phyloP scores from a whole-genome alignment of 1,140 invertebrate species.

The Saccostrea glomerata region DNA sequence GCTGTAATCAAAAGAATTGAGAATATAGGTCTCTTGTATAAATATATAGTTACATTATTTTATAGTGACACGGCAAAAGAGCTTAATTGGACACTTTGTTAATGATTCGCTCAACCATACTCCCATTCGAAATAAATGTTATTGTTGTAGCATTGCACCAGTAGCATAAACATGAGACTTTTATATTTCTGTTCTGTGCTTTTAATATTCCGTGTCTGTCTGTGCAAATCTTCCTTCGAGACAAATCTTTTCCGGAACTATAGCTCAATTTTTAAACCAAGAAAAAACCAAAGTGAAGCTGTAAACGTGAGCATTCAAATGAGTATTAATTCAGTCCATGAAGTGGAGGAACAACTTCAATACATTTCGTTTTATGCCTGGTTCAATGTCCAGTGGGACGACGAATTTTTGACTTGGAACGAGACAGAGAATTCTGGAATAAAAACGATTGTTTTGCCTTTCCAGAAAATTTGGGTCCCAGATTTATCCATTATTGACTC shows the following conservation, averaged over 20 bases:
- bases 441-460: neutral
- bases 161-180: neutral
- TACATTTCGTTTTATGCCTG: neutral
- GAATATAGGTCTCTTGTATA: too few species aligned
- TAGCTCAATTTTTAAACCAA: constrained; percentile 10
- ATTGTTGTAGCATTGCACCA: too few species aligned
- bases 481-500: neutral
- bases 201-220: neutral
- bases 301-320: neutral
- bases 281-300: neutral
- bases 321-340: neutral
- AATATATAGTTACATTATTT: too few species aligned
- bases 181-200: neutral
- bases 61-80: too few species aligned
- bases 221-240: neutral
- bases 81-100: too few species aligned
- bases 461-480: neutral
- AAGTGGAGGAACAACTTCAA: constrained; percentile 24
- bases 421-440: neutral
- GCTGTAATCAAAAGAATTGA: too few species aligned
- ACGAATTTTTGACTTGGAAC: constrained; percentile 34
- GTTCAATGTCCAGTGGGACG: constrained; percentile 1
- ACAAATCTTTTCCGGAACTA: neutral
- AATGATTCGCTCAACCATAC: too few species aligned
- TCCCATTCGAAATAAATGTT: too few species aligned